Conservation (phyloP, 2,888 invertebrate species). For the Lepidonotus clava region DNA sequence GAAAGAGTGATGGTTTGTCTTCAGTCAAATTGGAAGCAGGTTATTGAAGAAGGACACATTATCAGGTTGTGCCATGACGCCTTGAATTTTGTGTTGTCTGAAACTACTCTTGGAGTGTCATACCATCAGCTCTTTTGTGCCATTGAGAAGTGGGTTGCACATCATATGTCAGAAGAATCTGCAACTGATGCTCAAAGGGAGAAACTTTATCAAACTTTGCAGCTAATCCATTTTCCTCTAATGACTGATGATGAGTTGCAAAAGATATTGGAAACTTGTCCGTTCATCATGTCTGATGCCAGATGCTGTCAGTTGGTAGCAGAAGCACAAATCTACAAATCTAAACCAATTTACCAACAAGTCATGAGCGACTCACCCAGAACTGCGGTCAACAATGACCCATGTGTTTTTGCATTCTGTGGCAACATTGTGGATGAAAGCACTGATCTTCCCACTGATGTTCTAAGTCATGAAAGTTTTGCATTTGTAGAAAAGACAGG, state of each 20-base stretch:
- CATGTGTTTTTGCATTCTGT: neutral
- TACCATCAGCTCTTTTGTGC: conserved; percentile 20
- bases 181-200: neutral
- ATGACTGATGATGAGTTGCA: neutral
- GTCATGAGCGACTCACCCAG: conserved; percentile 9
- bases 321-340: conserved; percentile 21
- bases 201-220: neutral
- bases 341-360: conserved; percentile 3
- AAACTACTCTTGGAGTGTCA: conserved; percentile 22
- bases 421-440: conserved; percentile 7
- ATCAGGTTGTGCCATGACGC: conserved; percentile 30
- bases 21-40: conserved; percentile 53
- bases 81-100: conserved; percentile 4
- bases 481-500: conserved; percentile 16
- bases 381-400: neutral
- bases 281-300: conserved; percentile 22
- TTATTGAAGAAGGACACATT: conserved; percentile 12
- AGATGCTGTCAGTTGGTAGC: neutral
- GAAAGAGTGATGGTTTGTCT: conserved; percentile 76
- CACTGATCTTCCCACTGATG: neutral
- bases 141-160: conserved; percentile 20
- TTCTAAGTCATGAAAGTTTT: conserved; percentile 28
- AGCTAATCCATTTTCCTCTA: conserved; percentile 33
- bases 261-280: conserved; percentile 24
- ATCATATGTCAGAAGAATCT: neutral